phyloP scores from a whole-genome alignment of 1,140 invertebrate genomes.

The Achroia grisella region DNA sequence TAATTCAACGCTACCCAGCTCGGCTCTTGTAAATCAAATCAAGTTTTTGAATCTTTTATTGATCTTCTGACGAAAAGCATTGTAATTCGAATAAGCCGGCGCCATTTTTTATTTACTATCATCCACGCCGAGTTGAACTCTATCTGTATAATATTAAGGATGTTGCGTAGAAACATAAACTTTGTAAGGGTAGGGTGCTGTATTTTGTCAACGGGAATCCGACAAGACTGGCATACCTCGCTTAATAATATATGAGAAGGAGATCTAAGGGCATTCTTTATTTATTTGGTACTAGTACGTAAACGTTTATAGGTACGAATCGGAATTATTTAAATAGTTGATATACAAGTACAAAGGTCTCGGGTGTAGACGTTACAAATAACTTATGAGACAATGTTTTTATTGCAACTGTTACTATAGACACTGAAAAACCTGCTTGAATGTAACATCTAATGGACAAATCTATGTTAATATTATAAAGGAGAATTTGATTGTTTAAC shows the following conservation, averaged over 20 bases:
- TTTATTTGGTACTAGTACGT: constrained; percentile 7
- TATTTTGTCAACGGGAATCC: constrained; percentile 20
- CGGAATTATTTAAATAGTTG: constrained; percentile 6
- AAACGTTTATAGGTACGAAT: constrained; percentile 11
- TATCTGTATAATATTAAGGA: not conserved
- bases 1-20: not conserved
- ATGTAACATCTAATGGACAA: too few species aligned
- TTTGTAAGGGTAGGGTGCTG: constrained; percentile 4
- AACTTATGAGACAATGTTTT: too few species aligned
- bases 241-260: constrained; percentile 24
- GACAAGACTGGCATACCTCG: constrained; percentile 18
- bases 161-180: not conserved
- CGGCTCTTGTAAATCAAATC: constrained; percentile 21
- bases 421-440: too few species aligned
- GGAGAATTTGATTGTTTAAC: too few species aligned
- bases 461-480: too few species aligned
- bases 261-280: constrained; percentile 15
- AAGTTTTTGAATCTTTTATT: constrained; percentile 45
- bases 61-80: constrained; percentile 28
- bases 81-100: constrained; percentile 43
- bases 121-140: not conserved
- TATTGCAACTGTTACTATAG: too few species aligned
- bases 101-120: constrained; percentile 9
- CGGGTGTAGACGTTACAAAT: too few species aligned
- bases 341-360: not conserved